phyloP scores from a whole-genome alignment of 2,888 invertebrate genomes.

The Linyphia triangularis region DNA sequence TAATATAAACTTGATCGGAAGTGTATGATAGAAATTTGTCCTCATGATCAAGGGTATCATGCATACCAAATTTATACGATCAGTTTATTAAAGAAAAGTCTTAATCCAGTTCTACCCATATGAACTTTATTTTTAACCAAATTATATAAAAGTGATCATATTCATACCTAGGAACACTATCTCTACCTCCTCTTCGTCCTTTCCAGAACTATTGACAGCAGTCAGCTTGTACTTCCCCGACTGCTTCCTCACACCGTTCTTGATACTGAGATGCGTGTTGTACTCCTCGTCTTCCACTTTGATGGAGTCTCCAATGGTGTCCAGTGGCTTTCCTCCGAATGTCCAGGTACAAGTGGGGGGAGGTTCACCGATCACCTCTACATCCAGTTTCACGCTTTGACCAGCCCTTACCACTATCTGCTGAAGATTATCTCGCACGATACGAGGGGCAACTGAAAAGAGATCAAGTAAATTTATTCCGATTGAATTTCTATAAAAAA shows the following conservation, averaged over 20 bases:
- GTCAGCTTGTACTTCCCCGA: slow-evolving; percentile 79
- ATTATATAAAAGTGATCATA: not conserved
- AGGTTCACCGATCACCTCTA: slow-evolving; percentile 97
- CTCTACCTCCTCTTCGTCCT: slow-evolving; percentile 80
- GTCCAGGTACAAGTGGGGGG: slow-evolving; percentile 96
- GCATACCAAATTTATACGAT: no score
- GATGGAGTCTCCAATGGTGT: slow-evolving; percentile 22
- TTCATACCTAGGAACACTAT: slow-evolving; percentile 79
- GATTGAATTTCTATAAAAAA: no score
- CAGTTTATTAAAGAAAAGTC: no score
- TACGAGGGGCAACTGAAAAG: slow-evolving; percentile 91
- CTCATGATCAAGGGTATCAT: no score
- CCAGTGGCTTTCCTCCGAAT: slow-evolving; percentile 83
- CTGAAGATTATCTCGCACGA: slow-evolving; percentile 91
- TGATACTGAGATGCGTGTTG: slow-evolving; percentile 80
- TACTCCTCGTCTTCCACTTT: slow-evolving; percentile 80
- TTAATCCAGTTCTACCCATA: no score
- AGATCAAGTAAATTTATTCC: no score
- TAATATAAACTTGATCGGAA: no score
- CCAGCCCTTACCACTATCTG: slow-evolving; percentile 97
- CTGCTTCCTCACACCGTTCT: slow-evolving; percentile 79
- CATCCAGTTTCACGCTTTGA: slow-evolving; percentile 94
- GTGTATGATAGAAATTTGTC: no score
- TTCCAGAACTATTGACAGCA: slow-evolving; percentile 80
- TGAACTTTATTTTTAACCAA: no score